phyloP scores from a whole-genome alignment of 2,797 vertebrate genomes.

The Hipposideros larvatus region DNA sequence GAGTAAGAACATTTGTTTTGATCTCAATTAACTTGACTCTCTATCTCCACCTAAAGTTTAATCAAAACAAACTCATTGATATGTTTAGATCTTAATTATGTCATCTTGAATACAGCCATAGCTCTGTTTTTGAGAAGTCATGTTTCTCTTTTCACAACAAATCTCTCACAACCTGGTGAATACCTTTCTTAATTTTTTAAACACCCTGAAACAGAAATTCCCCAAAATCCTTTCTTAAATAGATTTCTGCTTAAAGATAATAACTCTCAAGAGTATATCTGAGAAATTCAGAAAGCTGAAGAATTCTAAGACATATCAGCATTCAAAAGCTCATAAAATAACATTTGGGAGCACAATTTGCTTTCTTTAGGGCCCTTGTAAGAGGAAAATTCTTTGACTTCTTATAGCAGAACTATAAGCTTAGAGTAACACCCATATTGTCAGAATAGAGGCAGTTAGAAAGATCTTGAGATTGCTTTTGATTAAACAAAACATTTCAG shows the following conservation, averaged over 20 bases:
- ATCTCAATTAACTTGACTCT: not conserved
- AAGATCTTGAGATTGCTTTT: not conserved
- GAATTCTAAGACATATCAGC: not conserved
- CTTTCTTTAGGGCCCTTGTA: not conserved
- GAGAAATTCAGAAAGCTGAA: conserved; percentile 46
- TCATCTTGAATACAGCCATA: not conserved
- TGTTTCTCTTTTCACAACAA: not conserved
- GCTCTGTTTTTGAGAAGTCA: not conserved
- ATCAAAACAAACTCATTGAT: conserved; percentile 31
- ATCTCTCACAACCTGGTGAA: not conserved
- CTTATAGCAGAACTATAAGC: not conserved
- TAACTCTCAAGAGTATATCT: not conserved
- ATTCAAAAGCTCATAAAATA: not conserved
- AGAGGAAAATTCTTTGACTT: not conserved
- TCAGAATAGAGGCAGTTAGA: not conserved
- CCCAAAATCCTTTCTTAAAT: not conserved
- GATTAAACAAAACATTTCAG: conserved; percentile 49
- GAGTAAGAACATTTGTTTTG: not conserved
- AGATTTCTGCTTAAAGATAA: conserved; percentile 18
- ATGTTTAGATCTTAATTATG: not conserved
- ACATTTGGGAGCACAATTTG: not conserved
- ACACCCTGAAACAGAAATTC: not conserved
- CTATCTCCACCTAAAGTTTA: not conserved
- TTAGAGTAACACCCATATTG: not conserved
- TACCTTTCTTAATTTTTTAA: conserved; percentile 7